Percentiles rank a stretch among this genome's conserved stretches.
Conservation (phyloP, 1,140 invertebrate species). For the Heliothis virescens region DNA sequence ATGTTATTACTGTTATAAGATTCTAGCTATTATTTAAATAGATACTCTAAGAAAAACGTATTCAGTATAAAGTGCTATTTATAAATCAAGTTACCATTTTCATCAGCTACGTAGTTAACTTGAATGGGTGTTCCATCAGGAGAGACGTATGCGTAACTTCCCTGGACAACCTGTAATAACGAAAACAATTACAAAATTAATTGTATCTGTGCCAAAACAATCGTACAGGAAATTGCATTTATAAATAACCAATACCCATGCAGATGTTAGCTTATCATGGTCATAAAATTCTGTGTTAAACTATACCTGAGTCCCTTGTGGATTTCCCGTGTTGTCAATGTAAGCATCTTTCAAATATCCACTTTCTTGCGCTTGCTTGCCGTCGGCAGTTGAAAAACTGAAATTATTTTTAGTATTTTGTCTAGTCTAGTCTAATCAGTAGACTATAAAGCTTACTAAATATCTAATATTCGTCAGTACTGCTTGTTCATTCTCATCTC, state of each 20-base stretch:
- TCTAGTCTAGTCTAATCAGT: too few species aligned
- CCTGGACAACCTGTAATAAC: constrained; percentile 85
- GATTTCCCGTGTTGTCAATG: constrained; percentile 80
- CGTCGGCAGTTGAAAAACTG: constrained; percentile 82
- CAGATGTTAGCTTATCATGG: too few species aligned
- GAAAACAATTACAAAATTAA: too few species aligned
- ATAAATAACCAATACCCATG: too few species aligned
- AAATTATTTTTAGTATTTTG: not conserved
- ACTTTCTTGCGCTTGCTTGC: constrained; percentile 83
- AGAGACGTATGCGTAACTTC: constrained; percentile 92
- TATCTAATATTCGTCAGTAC: too few species aligned
- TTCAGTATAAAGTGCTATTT: not conserved
- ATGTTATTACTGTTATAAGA: too few species aligned
- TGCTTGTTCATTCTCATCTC: too few species aligned
- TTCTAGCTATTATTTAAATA: too few species aligned
- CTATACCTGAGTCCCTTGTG: constrained; percentile 80
- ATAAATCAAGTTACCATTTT: constrained; percentile 74
- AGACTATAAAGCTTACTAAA: too few species aligned
- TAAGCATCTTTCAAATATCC: constrained; percentile 82
- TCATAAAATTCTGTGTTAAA: not conserved
- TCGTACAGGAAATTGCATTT: too few species aligned
- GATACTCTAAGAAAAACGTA: too few species aligned
- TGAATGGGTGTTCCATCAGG: constrained; percentile 90
- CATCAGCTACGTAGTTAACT: constrained; percentile 89
- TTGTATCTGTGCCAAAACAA: too few species aligned